A percentile compares a stretch with the other conserved stretches of the same genome.
These are phyloP conservation scores for Sebastes matsubarae DNA, from an alignment of 2,797 vertebrate species.

Conservation along the genomic window DNA sequence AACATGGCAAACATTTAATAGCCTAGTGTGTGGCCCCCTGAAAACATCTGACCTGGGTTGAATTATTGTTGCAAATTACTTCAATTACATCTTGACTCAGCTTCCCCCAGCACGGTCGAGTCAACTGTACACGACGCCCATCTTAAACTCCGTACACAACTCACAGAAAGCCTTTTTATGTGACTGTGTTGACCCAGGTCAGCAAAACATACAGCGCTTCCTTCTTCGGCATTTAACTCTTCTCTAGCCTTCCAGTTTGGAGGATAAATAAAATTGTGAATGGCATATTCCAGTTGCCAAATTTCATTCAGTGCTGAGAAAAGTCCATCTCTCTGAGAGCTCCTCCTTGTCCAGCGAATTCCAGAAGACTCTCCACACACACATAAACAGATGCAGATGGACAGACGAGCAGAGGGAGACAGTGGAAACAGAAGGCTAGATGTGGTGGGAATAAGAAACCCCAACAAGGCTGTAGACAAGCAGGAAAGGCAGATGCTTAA, in stretches of 20 bases:
- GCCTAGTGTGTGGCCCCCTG: slow-evolving; percentile 73
- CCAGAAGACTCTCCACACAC: slow-evolving; percentile 68
- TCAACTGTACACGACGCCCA: slow-evolving; percentile 47
- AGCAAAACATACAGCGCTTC: slow-evolving; percentile 80
- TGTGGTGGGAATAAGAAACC: slow-evolving; percentile 58
- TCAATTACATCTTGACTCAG: slow-evolving; percentile 69
- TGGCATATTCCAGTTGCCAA: slow-evolving; percentile 84
- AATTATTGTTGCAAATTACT: slow-evolving; percentile 70
- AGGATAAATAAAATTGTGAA: slow-evolving; percentile 79
- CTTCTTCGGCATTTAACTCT: slow-evolving; percentile 69
- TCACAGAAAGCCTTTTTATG: slow-evolving; percentile 55
- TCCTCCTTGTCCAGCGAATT: slow-evolving; percentile 68
- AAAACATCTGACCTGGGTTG: slow-evolving; percentile 72
- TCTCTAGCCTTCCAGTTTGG: slow-evolving; percentile 84
- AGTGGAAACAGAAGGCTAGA: slow-evolving; percentile 46
- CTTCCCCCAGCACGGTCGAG: slow-evolving; percentile 51
- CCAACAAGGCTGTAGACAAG: slow-evolving; percentile 44
- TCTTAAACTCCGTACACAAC: slow-evolving; percentile 47
- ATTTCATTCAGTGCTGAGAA: slow-evolving; percentile 81
- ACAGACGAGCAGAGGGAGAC: slow-evolving; percentile 48
- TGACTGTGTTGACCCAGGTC: slow-evolving; percentile 70
- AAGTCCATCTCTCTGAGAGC: slow-evolving; percentile 70
- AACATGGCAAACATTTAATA: slow-evolving; percentile 66
- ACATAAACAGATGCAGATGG: slow-evolving; percentile 58
- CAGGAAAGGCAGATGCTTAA: slow-evolving; percentile 59